These are phyloP conservation scores for Zeus faber DNA, from an alignment of 2,113 vertebrate genomes.

Conservation along the genomic window DNA sequence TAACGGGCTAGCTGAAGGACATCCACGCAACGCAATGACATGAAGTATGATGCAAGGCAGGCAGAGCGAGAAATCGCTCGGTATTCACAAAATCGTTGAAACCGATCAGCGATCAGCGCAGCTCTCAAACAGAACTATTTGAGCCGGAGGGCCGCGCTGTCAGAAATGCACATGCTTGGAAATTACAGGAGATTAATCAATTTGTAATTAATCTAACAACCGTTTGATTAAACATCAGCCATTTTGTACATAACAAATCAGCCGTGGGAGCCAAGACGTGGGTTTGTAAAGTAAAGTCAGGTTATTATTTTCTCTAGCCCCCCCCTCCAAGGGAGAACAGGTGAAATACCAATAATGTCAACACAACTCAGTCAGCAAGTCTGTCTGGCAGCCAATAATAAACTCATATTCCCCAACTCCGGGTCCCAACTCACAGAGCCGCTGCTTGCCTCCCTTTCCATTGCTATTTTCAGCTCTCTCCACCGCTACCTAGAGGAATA, in stretches of 20 bases:
- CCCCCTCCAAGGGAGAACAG: constrained; percentile 59
- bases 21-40: constrained; percentile 31
- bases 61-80: constrained; percentile 19
- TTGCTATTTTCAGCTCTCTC: constrained; percentile 53
- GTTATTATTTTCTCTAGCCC: constrained; percentile 73
- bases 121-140: constrained; percentile 44
- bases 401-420: constrained; percentile 65
- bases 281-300: constrained; percentile 58
- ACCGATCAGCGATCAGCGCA: constrained; percentile 34
- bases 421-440: constrained; percentile 61
- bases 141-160: constrained; percentile 33
- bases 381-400: constrained; percentile 75
- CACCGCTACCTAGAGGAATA: constrained; percentile 45
- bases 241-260: constrained; percentile 67
- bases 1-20: constrained; percentile 27
- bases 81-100: constrained; percentile 53
- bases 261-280: constrained; percentile 45
- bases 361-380: constrained; percentile 73
- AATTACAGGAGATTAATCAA: constrained; percentile 62
- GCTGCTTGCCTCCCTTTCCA: constrained; percentile 43
- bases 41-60: constrained; percentile 48
- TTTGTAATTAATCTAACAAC: constrained; percentile 71
- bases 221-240: constrained; percentile 68
- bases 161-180: constrained; percentile 38
- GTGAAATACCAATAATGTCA: constrained; percentile 75